Base-by-base conservation (phyloP, 2,888 invertebrate species). In the Lomographa bimaculata region DNA sequence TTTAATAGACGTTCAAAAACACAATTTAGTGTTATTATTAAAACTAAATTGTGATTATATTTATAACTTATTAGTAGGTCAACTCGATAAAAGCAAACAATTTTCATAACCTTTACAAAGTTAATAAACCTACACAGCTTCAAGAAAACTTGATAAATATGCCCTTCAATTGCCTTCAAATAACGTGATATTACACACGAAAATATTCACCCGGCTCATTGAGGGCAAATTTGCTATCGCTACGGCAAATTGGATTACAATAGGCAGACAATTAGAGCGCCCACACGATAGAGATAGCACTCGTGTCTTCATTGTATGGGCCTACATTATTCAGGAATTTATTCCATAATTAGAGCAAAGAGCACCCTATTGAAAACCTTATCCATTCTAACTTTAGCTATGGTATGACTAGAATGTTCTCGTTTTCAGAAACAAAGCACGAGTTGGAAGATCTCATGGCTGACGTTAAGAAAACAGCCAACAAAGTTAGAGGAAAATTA, bases 401-500 rank as follows among this genome's bases (percentile, higher is more conserved):
- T 23, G 27, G 11, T 26, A 11, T 38, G 10, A 34, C 32, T 14
- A 7, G 27, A 35, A 33, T 63, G 9, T 24, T 36, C 5, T 43
- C 67, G 68, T 67, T 93, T 94, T 57, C 93, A 98, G 98, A 98
- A 92, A 98, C 98, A 89, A 99, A 99, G 92, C 98, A 99, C 90
- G 99, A 99, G 91, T 91, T 99, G 86, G 99, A 99, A 92, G 99
- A 99, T 92, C 94, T 99, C 76, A 99, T 99, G 99, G 98, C 98
- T 78, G 98, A 99, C 84, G 99, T 99, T 79, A 99, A 99, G 94
- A 98, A 98, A 94, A 98, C 98, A 90, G 99, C 99, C 90, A 99
- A 99, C 92, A 98, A 98, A 95, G 99, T 99, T 77, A 94, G 98
- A 91, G 97, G 97, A 89, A 98, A 98, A 91, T 96, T 98, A 93